phyloP scores from a whole-genome alignment of 2,797 vertebrate genomes.

The Nyctibius grandis region DNA sequence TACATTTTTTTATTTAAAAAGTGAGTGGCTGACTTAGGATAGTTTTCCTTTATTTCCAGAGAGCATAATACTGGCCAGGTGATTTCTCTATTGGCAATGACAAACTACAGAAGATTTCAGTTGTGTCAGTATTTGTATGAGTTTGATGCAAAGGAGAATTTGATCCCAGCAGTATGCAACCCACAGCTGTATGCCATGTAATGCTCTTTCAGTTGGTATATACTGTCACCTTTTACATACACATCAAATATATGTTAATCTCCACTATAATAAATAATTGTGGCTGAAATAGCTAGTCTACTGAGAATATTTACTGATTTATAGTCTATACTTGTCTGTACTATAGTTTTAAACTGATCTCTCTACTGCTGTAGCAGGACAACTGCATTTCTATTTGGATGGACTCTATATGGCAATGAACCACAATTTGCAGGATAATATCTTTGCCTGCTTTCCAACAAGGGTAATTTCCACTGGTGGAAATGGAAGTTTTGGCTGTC shows the following conservation, averaged over 20 bases:
- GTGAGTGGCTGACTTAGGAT: neutral
- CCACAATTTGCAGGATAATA: neutral
- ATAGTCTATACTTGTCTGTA: neutral
- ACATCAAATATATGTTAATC: neutral
- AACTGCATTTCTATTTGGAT: neutral
- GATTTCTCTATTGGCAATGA: neutral
- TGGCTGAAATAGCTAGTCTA: neutral
- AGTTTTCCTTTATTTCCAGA: neutral
- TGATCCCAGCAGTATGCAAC: neutral
- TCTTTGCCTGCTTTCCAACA: neutral
- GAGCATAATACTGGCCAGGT: neutral
- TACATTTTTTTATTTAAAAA: neutral
- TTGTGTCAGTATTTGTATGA: neutral
- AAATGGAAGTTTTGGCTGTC: neutral
- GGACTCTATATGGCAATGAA: neutral
- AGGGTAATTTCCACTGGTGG: neutral
- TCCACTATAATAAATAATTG: neutral
- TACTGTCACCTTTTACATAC: neutral
- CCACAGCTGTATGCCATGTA: neutral
- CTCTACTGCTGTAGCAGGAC: neutral
- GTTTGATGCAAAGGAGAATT: neutral
- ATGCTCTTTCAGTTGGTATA: neutral
- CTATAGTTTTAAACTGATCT: neutral
- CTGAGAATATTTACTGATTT: neutral
- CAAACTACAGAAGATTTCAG: neutral